A percentile compares a stretch with the other conserved stretches of the same genome.
phyloP scores from a whole-genome alignment of 2,888 invertebrate species.

The Hedychridium roseum region DNA sequence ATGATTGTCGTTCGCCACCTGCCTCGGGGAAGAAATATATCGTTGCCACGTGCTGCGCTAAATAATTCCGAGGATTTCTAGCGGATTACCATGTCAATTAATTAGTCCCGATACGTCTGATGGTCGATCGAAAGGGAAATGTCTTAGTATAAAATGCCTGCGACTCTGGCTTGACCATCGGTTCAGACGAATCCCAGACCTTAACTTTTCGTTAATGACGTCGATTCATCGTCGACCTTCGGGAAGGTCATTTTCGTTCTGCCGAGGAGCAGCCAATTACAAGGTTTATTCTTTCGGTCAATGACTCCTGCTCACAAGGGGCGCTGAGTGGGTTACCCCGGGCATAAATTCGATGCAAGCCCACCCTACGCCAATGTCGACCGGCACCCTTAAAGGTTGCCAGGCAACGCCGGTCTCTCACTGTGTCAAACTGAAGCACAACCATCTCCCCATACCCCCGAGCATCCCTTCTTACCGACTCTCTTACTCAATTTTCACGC shows the following conservation, averaged over 20 bases:
- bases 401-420: slow-evolving; percentile 58
- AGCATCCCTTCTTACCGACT: slow-evolving; percentile 33
- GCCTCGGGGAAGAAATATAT: neutral
- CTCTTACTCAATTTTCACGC: slow-evolving; percentile 35
- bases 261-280: slow-evolving; percentile 11
- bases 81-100: no score
- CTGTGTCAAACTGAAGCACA: slow-evolving; percentile 59
- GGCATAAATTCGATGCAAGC: slow-evolving; percentile 54
- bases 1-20: slow-evolving; percentile 16
- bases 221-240: no score
- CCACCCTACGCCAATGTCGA: slow-evolving; percentile 49
- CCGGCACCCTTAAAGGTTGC: slow-evolving; percentile 57
- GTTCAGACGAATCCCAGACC: no score
- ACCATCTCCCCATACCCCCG: slow-evolving; percentile 24
- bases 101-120: no score
- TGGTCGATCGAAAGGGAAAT: no score
- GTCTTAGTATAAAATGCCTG: no score
- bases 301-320: slow-evolving; percentile 9
- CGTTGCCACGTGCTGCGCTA: no score
- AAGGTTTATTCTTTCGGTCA: slow-evolving; percentile 25
- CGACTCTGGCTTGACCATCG: no score
- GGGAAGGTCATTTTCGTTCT: slow-evolving; percentile 14
- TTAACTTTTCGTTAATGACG: no score
- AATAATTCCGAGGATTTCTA: no score
- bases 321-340: slow-evolving; percentile 22